Percentiles rank a stretch among this genome's conserved stretches.
Evolutionary conservation across 2,797 vertebrate species (phyloP).

Genomic region (Pantherophis vulpinus): DNA sequence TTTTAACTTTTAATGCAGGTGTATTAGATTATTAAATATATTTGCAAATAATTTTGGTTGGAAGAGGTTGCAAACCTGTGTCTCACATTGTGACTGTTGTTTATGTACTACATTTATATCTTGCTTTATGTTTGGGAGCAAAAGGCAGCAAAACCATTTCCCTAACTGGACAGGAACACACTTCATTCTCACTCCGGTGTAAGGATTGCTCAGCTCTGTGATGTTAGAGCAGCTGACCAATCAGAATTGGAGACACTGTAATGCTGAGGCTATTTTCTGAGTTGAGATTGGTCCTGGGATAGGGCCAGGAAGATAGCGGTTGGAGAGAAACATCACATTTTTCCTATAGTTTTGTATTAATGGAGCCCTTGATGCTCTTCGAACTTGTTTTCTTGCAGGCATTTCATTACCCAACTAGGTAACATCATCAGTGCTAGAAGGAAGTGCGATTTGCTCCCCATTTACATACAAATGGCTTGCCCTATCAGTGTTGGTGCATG

Average conservation of each 20-base stretch:
- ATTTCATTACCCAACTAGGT: neutral
- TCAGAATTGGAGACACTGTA: neutral
- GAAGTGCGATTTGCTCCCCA: neutral
- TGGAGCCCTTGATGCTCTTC: neutral
- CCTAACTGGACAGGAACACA: neutral
- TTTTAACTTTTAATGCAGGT: neutral
- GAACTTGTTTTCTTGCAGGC: neutral
- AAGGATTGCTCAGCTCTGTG: neutral
- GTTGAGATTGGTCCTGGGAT: neutral
- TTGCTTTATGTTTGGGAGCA: neutral
- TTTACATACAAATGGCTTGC: neutral
- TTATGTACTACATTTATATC: neutral
- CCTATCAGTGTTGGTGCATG: neutral
- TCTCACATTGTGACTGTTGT: neutral
- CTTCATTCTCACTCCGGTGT: neutral
- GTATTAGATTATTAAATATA: neutral
- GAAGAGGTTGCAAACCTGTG: neutral
- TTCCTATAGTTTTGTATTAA: neutral
- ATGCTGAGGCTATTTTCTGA: neutral
- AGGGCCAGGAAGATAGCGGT: no score
- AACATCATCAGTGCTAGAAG: neutral
- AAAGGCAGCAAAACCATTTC: neutral
- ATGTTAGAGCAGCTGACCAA: neutral
- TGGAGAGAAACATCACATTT: neutral
- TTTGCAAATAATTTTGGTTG: neutral